Evolutionary conservation across 2,113 vertebrate species (phyloP).

Genomic region (Microcebus lehilahytsara): DNA sequence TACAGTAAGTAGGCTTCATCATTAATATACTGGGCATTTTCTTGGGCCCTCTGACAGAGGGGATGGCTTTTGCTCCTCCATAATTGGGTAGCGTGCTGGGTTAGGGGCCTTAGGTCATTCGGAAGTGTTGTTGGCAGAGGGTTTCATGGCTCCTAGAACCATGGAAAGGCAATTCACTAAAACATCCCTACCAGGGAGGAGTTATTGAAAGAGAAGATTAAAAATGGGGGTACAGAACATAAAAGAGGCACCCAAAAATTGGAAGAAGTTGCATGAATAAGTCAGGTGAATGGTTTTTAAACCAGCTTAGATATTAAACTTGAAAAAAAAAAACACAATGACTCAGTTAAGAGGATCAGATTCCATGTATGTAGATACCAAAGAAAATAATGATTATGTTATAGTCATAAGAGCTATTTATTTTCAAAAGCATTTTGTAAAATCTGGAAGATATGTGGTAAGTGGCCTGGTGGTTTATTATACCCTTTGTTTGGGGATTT

Average conservation of each 20-base stretch:
- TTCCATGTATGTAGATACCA: not conserved
- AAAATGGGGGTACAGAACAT: not conserved
- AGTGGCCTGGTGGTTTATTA: not conserved
- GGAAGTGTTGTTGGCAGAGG: not conserved
- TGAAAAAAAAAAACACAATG: not conserved
- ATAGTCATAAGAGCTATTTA: not conserved
- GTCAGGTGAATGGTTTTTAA: not conserved
- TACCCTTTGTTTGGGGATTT: constrained; percentile 28
- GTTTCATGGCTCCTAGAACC: not conserved
- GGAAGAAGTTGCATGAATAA: not conserved
- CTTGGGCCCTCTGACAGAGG: not conserved
- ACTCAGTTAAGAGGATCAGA: not conserved
- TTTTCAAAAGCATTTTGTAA: constrained; percentile 1
- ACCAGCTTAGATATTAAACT: not conserved
- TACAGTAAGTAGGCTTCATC: not conserved
- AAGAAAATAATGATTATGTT: not conserved
- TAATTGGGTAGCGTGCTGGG: not conserved
- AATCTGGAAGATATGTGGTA: not conserved
- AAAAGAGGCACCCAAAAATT: not conserved
- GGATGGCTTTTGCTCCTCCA: not conserved
- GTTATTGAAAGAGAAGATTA: not conserved
- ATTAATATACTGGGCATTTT: not conserved
- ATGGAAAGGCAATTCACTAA: not conserved
- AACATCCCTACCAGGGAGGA: not conserved
- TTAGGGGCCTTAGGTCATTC: not conserved